These are phyloP conservation scores for Trididemnum miniatum DNA, from an alignment of 23 tunicate species.

Conservation along the genomic window DNA sequence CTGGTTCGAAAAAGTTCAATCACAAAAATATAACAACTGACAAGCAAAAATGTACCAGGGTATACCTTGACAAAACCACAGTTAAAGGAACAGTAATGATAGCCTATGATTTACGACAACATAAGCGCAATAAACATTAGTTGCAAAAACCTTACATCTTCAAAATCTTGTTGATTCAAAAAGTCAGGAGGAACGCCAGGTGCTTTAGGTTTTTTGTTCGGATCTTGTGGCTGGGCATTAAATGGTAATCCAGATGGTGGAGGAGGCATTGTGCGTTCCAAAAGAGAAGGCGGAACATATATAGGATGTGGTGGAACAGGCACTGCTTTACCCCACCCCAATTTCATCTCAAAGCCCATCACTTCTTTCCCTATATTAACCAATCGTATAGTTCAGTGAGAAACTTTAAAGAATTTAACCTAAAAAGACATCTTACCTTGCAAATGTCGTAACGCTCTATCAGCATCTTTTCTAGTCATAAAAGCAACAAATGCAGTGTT, in stretches of 20 bases:
- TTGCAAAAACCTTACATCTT: constrained; percentile 82
- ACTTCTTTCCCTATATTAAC: constrained; percentile 43
- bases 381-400: background rate
- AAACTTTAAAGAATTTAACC: background rate
- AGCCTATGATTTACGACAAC: no score
- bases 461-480: constrained; percentile 96
- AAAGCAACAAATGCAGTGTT: constrained; percentile 97
- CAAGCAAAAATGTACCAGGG: no score
- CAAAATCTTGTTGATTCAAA: constrained; percentile 76
- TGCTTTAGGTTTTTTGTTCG: constrained; percentile 58
- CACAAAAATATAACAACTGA: no score
- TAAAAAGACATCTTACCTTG: constrained; percentile 56
- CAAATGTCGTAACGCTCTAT: constrained; percentile 79
- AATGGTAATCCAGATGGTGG: constrained; percentile 93
- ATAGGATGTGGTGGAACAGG: constrained; percentile 94
- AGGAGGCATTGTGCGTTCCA: constrained; percentile 86
- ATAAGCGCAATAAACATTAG: no score
- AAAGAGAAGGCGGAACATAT: constrained; percentile 87
- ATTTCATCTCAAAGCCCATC: constrained; percentile 86
- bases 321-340: constrained; percentile 96
- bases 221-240: constrained; percentile 86
- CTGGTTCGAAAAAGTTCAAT: no score
- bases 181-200: constrained; percentile 81
- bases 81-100: no score
- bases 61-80: no score